A percentile compares a stretch with the other conserved stretches of the same genome.
Evolutionary conservation across 2,888 invertebrate genomes (phyloP).

Genomic region (Melanostoma mellinum): DNA sequence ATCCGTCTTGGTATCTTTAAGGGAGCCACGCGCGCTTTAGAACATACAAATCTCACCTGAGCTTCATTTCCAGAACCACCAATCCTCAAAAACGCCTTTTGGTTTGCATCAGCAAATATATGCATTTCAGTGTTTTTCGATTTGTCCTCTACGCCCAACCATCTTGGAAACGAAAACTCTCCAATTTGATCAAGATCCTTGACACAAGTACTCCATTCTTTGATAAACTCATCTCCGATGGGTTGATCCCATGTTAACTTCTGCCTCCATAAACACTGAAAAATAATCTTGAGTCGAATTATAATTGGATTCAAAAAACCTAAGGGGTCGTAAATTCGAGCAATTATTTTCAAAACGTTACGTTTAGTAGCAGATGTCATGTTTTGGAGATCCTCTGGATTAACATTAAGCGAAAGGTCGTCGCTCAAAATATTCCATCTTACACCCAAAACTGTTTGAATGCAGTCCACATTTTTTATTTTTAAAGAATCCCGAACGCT

Average conservation of each 20-base stretch:
- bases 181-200: too few relatives aligned
- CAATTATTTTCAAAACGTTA: conserved; percentile 1
- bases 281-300: not conserved
- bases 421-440: not conserved
- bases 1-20: conserved; percentile 7
- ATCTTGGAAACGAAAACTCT: not conserved
- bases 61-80: not conserved
- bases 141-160: not conserved
- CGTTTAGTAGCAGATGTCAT: conserved; percentile 5
- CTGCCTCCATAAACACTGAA: not conserved
- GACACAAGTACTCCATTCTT: too few relatives aligned
- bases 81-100: conserved; percentile 15
- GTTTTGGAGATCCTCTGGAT: not conserved
- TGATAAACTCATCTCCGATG: not conserved
- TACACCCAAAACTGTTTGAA: conserved; percentile 5
- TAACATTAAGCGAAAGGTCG: not conserved
- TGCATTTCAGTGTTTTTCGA: not conserved
- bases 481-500: too few relatives aligned
- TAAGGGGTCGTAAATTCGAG: conserved; percentile 3
- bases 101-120: conserved; percentile 27
- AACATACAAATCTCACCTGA: conserved; percentile 5
- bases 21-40: conserved; percentile 13
- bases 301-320: not conserved
- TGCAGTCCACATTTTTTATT: too few relatives aligned
- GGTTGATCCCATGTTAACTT: not conserved